Conservation (phyloP, 1,140 invertebrate species). For the Acromyrmex charruanus region DNA sequence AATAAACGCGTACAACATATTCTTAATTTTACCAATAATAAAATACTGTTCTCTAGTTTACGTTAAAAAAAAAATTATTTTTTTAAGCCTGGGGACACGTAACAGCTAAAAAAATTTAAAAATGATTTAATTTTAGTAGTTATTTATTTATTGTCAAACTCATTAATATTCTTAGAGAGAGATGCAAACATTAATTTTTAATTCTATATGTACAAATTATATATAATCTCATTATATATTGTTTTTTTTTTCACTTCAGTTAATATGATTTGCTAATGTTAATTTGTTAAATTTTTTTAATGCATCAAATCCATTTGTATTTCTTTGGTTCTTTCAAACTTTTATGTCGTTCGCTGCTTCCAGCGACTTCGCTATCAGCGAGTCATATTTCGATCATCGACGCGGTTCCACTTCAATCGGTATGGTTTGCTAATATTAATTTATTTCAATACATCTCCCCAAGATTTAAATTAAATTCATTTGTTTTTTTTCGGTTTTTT, state of each 20-base stretch:
- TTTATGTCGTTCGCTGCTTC: neutral
- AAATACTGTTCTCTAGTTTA: neutral
- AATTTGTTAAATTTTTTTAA: neutral
- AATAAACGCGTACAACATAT: neutral
- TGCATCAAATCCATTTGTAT: neutral
- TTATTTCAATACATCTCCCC: neutral
- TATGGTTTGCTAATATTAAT: neutral
- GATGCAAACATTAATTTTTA: neutral
- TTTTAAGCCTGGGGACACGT: neutral
- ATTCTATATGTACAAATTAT: neutral
- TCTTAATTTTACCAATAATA: neutral
- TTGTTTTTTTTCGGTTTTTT: neutral
- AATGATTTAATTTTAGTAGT: neutral
- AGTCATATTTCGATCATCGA: too few relatives aligned
- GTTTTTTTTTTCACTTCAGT: neutral
- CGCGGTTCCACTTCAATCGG: neutral
- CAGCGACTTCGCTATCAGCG: conserved; percentile 23
- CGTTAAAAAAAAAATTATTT: neutral
- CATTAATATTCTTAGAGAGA: too few relatives aligned
- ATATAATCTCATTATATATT: neutral
- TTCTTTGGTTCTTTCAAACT: neutral
- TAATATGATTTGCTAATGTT: neutral
- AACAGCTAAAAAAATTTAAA: neutral
- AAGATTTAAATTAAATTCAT: neutral
- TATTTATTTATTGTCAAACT: neutral